Base-by-base conservation (phyloP, 1,140 invertebrate species). In the Pogonognathellus flavescens region DNA sequence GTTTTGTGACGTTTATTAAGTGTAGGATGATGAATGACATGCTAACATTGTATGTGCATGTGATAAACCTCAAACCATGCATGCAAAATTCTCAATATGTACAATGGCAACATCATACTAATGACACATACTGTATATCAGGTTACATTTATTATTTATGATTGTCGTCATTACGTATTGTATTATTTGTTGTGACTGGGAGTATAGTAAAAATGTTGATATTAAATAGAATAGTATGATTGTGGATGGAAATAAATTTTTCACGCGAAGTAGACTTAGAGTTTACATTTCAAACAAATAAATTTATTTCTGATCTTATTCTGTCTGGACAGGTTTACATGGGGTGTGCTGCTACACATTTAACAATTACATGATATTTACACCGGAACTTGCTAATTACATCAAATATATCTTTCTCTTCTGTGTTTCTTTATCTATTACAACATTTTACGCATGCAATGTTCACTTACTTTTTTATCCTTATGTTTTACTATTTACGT, bases 231-330 rank as follows among this genome's bases (percentile, higher is more conserved):
- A 55, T 14, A 55, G 8, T n/a, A n/a, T n/a, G n/a, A 55, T 59
- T 59, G 55, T 59, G 55, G 14, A 16, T 31, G 13, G 10, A 25
- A 66, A 66, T 31, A 22, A 66, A 66, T 66, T 14, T 10, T 13
- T 25, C 22, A 20, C 11, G 11, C 9, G 22, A 11, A 13, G 5
- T 20, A 13, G 20, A 10, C 20, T 8, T 1, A 41, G 31, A 41
- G 25, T 10, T 31, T 76, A 76, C 70, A 76, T 31, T n/a, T 76
- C 70, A 76, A 76, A 76, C 70, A 76, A 50, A 76, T 76, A 76
- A 25, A 31, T n/a, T 76, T 50, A 76, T 76, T 76, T 76, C 41
- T 31, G 22, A 66, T 66, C 25, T 66, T 66, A 20, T 22, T 20
- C 70, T 76, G 11, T n/a, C 11, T n/a, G 53, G 53, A 14, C 11